These are phyloP conservation scores for Lasioglossum figueresi DNA, from an alignment of 2,888 invertebrate species.

Conservation along the genomic window DNA sequence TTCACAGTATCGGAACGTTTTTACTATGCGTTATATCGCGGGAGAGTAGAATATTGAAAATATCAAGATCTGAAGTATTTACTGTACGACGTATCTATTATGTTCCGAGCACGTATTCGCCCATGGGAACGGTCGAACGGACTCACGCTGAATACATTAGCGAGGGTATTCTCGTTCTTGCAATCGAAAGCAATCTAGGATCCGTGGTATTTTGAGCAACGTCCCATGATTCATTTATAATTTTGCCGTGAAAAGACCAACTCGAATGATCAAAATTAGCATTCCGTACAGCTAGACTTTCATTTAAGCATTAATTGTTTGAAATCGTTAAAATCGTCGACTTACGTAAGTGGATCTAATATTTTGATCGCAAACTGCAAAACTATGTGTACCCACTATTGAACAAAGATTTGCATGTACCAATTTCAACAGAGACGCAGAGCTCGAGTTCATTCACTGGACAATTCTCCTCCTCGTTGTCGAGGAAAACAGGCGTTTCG, in stretches of 20 bases:
- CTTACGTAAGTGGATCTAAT: neutral
- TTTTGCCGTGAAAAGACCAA: neutral
- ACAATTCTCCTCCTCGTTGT: neutral
- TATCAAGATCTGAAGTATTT: constrained; percentile 48
- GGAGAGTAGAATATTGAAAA: constrained; percentile 39
- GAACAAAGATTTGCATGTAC: neutral
- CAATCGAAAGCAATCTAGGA: constrained; percentile 42
- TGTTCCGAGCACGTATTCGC: constrained; percentile 58
- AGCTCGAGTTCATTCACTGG: neutral
- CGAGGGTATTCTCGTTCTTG: constrained; percentile 34
- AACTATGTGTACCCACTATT: neutral
- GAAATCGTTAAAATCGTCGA: neutral
- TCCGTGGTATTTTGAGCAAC: constrained; percentile 30
- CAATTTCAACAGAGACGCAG: too few species aligned
- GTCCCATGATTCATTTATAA: neutral
- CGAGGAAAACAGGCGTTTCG: neutral
- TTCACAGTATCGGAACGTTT: constrained; percentile 1
- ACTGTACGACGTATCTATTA: constrained; percentile 57
- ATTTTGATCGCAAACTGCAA: neutral
- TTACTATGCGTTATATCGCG: neutral
- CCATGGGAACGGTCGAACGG: constrained; percentile 49
- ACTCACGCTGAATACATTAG: constrained; percentile 56
- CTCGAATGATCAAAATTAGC: neutral
- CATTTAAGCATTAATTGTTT: neutral
- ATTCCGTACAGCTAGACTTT: neutral